Conservation (phyloP, 2,113 vertebrate species). For the Phylloscopus whistleri region DNA sequence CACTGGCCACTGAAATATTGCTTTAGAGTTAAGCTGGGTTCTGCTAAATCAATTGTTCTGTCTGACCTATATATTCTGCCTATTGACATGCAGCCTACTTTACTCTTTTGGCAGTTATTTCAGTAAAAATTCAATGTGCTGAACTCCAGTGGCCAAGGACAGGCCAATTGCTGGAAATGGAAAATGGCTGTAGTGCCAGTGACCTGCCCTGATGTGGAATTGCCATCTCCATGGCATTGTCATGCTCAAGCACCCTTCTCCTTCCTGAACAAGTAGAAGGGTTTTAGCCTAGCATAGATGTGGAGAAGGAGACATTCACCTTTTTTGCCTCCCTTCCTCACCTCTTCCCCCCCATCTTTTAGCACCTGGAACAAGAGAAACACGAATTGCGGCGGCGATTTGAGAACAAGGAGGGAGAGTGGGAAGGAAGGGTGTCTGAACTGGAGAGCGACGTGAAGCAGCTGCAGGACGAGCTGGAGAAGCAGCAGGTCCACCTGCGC, state of each 20-base stretch:
- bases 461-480: conserved; percentile 91
- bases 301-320: background rate
- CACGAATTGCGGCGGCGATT: conserved; percentile 89
- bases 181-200: background rate
- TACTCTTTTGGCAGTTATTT: conserved; percentile 44
- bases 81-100: conserved; percentile 31
- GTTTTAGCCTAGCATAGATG: background rate
- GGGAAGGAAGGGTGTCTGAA: conserved; percentile 94
- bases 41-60: conserved; percentile 29
- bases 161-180: background rate
- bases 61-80: conserved; percentile 5
- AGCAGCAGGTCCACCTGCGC: conserved; percentile 88
- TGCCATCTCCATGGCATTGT: background rate
- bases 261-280: background rate
- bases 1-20: background rate
- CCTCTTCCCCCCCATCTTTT: background rate
- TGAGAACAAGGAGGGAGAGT: conserved; percentile 94
- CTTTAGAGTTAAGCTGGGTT: conserved; percentile 12
- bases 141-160: conserved; percentile 24
- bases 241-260: background rate
- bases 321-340: background rate
- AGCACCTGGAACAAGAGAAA: conserved; percentile 98
- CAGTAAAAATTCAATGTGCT: conserved; percentile 23
- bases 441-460: conserved; percentile 94
- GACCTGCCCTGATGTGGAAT: background rate